Conservation (phyloP, 2,888 invertebrate genomes). For the Phortica okadai region DNA sequence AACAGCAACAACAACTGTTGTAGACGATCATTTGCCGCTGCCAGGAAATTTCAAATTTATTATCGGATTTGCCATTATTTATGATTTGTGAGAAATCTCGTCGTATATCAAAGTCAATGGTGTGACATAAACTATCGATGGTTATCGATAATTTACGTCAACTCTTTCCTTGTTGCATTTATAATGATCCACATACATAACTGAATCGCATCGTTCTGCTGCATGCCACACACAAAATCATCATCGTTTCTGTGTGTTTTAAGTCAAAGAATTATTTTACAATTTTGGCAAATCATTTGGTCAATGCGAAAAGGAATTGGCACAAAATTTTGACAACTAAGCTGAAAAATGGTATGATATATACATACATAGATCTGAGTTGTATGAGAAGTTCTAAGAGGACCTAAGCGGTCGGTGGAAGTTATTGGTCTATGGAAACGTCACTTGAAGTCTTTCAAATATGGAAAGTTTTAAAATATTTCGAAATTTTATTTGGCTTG, state of each 20-base stretch:
- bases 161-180: slow-evolving; percentile 54
- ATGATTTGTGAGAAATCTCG: slow-evolving; percentile 73
- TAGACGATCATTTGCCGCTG: slow-evolving; percentile 67
- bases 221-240: no score
- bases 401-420: no score
- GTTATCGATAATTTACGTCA: slow-evolving; percentile 74
- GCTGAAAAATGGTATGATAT: no score
- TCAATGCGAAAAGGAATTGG: no score
- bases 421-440: no score
- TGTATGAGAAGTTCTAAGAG: no score
- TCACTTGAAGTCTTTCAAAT: no score
- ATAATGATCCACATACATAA: slow-evolving; percentile 44
- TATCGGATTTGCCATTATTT: slow-evolving; percentile 75
- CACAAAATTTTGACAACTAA: no score
- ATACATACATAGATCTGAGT: no score
- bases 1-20: slow-evolving; percentile 35
- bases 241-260: not conserved
- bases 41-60: slow-evolving; percentile 75
- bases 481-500: no score
- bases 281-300: no score
- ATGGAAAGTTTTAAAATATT: no score
- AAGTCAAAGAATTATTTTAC: not conserved
- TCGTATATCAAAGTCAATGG: slow-evolving; percentile 74
- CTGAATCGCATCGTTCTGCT: not conserved
- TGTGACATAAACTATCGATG: slow-evolving; percentile 72